Conservation (phyloP, 2,113 vertebrate genomes). For the Struthidea cinerea region DNA sequence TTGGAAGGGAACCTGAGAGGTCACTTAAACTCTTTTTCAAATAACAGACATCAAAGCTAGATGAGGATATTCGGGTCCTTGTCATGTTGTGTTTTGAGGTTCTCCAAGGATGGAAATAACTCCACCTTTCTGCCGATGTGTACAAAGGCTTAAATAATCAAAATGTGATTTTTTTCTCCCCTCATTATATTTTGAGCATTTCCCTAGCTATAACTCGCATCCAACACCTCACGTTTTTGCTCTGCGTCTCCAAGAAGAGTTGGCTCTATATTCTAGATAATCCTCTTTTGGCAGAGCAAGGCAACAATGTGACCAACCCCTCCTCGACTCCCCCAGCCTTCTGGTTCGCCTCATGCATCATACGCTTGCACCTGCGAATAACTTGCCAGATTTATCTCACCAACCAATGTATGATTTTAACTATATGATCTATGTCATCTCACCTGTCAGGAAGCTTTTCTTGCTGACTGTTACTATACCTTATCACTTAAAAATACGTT, state of each 20-base stretch:
- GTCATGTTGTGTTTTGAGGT: not conserved
- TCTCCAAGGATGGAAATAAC: not conserved
- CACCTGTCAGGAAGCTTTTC: not conserved
- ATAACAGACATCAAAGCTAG: not conserved
- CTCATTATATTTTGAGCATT: not conserved
- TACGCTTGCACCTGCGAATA: not conserved
- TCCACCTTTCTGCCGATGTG: not conserved
- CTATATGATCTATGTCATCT: not conserved
- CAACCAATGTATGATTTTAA: not conserved
- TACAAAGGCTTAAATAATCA: not conserved
- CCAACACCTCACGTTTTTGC: not conserved
- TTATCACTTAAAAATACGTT: not conserved
- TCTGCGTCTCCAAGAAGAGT: not conserved
- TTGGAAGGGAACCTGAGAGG: not conserved
- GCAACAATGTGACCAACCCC: not conserved
- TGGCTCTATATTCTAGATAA: not conserved
- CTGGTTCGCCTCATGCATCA: not conserved
- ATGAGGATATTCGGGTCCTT: not conserved
- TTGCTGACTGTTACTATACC: not conserved
- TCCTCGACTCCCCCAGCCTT: not conserved
- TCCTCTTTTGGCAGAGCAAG: not conserved
- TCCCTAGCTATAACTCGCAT: not conserved
- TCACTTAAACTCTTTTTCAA: not conserved
- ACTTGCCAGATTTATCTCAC: not conserved
- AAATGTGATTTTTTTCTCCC: fast-evolving